A percentile compares a stretch with the other conserved stretches of the same genome.
phyloP scores from a whole-genome alignment of 2,113 vertebrate genomes.

The Potamarius usumacintae region DNA sequence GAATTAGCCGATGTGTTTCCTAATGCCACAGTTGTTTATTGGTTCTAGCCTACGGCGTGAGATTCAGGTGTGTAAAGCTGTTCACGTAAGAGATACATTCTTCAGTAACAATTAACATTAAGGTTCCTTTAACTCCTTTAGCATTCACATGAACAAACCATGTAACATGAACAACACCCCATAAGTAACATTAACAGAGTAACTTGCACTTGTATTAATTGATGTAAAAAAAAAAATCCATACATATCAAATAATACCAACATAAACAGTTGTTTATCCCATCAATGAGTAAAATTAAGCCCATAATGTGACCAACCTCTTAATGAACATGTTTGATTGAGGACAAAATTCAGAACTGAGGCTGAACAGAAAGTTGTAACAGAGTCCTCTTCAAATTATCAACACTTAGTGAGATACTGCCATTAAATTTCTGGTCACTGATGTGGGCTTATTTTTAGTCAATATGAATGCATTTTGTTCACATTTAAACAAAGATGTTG shows the following conservation, averaged over 20 bases:
- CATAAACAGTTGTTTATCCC: background rate
- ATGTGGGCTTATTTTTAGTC: background rate
- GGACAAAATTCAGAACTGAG: background rate
- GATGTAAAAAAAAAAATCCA: background rate
- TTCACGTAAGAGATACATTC: background rate
- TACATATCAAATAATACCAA: background rate
- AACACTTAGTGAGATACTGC: background rate
- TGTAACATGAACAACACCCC: too few species aligned
- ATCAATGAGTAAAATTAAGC: background rate
- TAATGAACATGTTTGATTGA: background rate
- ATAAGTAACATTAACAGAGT: background rate
- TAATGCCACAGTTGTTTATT: constrained; percentile 29
- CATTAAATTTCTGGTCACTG: background rate
- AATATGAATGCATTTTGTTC: background rate
- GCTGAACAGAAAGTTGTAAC: too few species aligned
- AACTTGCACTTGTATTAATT: background rate
- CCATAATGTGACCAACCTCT: background rate
- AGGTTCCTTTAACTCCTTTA: background rate
- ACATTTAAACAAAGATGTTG: background rate
- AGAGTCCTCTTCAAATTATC: too few species aligned
- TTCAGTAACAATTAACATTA: background rate
- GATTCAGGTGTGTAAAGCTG: constrained; percentile 33
- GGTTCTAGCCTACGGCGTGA: constrained; percentile 49
- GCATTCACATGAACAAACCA: background rate
- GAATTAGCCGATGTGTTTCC: background rate